Base-by-base conservation (phyloP, 2,888 invertebrate species). In the Brassicogethes aeneus region DNA sequence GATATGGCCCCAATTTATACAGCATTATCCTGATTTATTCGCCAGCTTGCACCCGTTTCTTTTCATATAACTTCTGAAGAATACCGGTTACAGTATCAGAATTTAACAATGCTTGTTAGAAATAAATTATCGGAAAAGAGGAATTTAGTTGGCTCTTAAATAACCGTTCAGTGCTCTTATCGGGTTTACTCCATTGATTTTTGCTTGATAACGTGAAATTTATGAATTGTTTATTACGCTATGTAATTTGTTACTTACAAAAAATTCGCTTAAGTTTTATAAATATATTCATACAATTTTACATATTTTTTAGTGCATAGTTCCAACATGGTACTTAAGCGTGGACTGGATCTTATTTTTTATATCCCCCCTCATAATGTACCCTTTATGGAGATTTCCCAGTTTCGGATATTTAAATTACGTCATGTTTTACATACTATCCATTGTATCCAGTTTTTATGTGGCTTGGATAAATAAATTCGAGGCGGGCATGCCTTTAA, bases 351-450 rank as follows among this genome's bases (percentile, higher is more conserved):
- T 54, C 16, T 50, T 53, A 41, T 50, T 48, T 39, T 61, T 64
- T 47, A 50, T 70, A 23, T 69, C 71, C 1, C 71, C 71, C 2
- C 34, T 70, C 2, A 52, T 72, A 3, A 50, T 71, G 8, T 60
- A 65, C 32, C 67, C 70, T 2, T 48, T 71, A 2, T 57, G 60
- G 48, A 64, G 60, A 42, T 62, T 59, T 52, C 64, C 64, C 5
- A 59, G 53, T 37, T 36, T 66, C 7, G 69, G 69, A 3, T 56
- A 59, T 34, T 16, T 54, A 2, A 57, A 65, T 41, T 46, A 63
- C 5, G 40, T 47, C 2, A 3, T 55, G 0, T 39, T 62, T 1
- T 55, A 65, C 23, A 23, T 56, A 15, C 32, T 55, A 2, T 67
- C 70, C 1, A 46, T 70, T 3, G 45, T 52, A 1, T 45, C 54